A percentile compares a stretch with the other conserved stretches of the same genome.
Conservation (phyloP, 2,888 invertebrate genomes). For the Theodoxus fluviatilis region DNA sequence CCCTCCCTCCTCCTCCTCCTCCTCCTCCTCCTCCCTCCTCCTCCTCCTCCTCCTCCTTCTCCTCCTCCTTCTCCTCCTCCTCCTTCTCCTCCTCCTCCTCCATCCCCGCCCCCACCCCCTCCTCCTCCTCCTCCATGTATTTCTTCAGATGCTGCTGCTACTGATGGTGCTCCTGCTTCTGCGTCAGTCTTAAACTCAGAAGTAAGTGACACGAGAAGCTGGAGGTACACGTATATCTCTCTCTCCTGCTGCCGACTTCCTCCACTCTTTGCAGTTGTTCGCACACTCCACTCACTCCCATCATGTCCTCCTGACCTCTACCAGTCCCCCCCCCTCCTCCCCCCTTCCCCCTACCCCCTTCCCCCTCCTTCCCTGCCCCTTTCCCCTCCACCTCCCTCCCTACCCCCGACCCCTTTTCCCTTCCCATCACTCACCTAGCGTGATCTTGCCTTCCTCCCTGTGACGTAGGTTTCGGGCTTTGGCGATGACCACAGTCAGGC, state of each 20-base stretch:
- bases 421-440: slow-evolving; percentile 39
- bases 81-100: background rate
- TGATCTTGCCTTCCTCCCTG: slow-evolving; percentile 46
- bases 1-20: too few relatives aligned
- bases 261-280: background rate
- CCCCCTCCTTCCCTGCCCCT: background rate
- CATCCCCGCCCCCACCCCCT: background rate
- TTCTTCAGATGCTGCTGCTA: too few relatives aligned
- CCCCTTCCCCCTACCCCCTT: background rate
- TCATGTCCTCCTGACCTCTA: background rate
- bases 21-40: background rate
- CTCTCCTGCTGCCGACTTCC: background rate
- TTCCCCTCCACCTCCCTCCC: too few relatives aligned
- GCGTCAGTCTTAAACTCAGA: too few relatives aligned
- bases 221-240: background rate
- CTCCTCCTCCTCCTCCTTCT: background rate
- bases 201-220: background rate
- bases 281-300: background rate
- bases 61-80: background rate
- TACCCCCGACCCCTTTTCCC: background rate
- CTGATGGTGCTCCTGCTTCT: too few relatives aligned
- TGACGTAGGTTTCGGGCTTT: slow-evolving; percentile 80
- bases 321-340: too few relatives aligned
- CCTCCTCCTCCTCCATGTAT: background rate
- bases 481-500: slow-evolving; percentile 81